These are phyloP conservation scores for Eremobia ochroleuca DNA, from an alignment of 2,888 invertebrate species.

Conservation along the genomic window DNA sequence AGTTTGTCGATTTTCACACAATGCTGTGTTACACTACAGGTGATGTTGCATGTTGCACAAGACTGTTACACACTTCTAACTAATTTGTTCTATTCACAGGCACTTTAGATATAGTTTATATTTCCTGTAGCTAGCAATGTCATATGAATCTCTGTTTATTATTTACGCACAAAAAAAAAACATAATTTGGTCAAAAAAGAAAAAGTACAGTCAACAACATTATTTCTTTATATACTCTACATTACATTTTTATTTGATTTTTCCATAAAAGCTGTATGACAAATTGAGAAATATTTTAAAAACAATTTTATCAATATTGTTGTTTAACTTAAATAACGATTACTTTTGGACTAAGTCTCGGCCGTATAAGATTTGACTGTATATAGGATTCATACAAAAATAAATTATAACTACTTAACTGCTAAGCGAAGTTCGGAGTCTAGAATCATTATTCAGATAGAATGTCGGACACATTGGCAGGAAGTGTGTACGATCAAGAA, in stretches of 20 bases:
- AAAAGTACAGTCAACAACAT: neutral
- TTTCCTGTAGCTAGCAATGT: conserved; percentile 24
- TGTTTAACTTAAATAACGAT: conserved; percentile 31
- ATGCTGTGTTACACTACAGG: neutral
- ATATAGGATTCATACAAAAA: conserved; percentile 39
- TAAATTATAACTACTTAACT: conserved; percentile 42
- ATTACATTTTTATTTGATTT: conserved; percentile 57
- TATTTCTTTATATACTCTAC: conserved; percentile 17
- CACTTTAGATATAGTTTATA: conserved; percentile 16
- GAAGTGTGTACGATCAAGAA: neutral
- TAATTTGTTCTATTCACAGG: conserved; percentile 38
- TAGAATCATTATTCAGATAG: neutral
- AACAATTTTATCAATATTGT: conserved; percentile 31
- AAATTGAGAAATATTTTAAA: conserved; percentile 13
- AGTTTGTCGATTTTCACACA: neutral
- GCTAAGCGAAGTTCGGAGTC: conserved; percentile 3
- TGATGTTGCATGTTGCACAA: conserved; percentile 23
- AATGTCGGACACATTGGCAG: neutral
- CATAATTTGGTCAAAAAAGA: conserved; percentile 3
- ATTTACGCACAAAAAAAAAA: conserved; percentile 1
- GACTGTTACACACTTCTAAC: neutral
- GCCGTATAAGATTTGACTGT: conserved; percentile 52
- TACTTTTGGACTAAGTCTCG: conserved; percentile 58
- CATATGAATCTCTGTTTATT: conserved; percentile 35
- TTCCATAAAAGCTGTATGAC: conserved; percentile 61